Percentiles rank a stretch among this genome's conserved stretches.
Conservation (phyloP, 2,888 invertebrate species). For the Cerceris rybyensis region DNA sequence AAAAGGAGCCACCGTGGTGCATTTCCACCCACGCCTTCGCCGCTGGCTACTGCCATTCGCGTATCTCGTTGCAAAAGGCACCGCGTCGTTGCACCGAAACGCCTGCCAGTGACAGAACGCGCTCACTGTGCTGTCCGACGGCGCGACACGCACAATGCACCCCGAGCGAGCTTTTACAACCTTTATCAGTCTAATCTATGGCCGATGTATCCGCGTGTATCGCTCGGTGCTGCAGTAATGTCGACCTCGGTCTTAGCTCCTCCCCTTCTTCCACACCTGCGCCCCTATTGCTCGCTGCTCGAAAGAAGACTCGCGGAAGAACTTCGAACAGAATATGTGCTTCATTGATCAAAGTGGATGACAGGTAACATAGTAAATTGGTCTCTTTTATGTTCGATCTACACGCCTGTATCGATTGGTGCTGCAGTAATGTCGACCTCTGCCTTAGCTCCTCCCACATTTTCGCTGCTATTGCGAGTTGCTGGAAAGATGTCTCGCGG, state of each 20-base stretch:
- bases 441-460: too few relatives aligned
- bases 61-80: slow-evolving; percentile 71
- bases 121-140: slow-evolving; percentile 73
- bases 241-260: background rate
- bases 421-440: too few relatives aligned
- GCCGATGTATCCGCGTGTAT: slow-evolving; percentile 32
- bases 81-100: slow-evolving; percentile 68
- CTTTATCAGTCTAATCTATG: slow-evolving; percentile 74
- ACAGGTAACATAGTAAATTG: too few relatives aligned
- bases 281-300: too few relatives aligned
- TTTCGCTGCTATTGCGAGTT: too few relatives aligned
- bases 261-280: too few relatives aligned
- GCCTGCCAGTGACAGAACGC: slow-evolving; percentile 71
- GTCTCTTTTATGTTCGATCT: too few relatives aligned
- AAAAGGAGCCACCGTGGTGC: slow-evolving; percentile 26
- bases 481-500: too few relatives aligned
- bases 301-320: too few relatives aligned
- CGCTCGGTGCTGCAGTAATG: slow-evolving; percentile 2
- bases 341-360: too few relatives aligned
- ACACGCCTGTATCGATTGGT: too few relatives aligned
- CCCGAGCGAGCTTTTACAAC: slow-evolving; percentile 58
- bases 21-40: slow-evolving; percentile 63
- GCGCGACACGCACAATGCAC: slow-evolving; percentile 66
- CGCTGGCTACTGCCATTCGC: slow-evolving; percentile 45
- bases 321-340: too few relatives aligned